These are phyloP conservation scores for Amblyteles armatorius DNA, from an alignment of 2,888 invertebrate genomes.

Conservation along the genomic window DNA sequence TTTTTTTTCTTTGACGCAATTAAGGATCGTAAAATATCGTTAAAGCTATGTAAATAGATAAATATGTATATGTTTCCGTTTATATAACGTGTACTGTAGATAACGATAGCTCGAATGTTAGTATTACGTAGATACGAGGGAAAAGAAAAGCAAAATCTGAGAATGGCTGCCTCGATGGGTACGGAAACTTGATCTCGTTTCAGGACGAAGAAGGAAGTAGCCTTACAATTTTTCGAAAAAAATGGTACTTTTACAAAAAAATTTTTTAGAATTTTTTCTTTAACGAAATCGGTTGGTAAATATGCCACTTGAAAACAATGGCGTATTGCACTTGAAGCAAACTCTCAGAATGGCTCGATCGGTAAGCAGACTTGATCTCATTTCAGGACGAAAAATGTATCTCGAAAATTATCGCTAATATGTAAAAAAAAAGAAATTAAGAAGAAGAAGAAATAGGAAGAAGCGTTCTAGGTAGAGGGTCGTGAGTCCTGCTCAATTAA, in stretches of 20 bases:
- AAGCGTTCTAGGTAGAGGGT: slow-evolving; percentile 22
- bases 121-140: neutral
- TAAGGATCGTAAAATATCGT: neutral
- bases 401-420: neutral
- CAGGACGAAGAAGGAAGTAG: neutral
- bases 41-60: neutral
- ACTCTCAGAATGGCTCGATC: neutral
- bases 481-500: slow-evolving; percentile 77
- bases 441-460: slow-evolving; percentile 25
- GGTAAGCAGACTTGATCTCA: neutral
- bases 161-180: neutral
- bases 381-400: neutral
- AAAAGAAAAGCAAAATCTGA: neutral
- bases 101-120: neutral
- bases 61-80: neutral
- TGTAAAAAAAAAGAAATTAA: neutral
- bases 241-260: too few species aligned
- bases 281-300: too few species aligned
- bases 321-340: too few species aligned
- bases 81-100: neutral
- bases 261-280: too few species aligned
- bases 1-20: neutral
- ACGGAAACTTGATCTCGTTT: neutral
- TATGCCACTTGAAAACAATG: too few species aligned
- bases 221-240: too few species aligned